Evolutionary conservation across 2,113 vertebrate genomes (phyloP), one percentile per base, ranked within the genome.

Genomic region (Haliaeetus leucogaster): DNA sequence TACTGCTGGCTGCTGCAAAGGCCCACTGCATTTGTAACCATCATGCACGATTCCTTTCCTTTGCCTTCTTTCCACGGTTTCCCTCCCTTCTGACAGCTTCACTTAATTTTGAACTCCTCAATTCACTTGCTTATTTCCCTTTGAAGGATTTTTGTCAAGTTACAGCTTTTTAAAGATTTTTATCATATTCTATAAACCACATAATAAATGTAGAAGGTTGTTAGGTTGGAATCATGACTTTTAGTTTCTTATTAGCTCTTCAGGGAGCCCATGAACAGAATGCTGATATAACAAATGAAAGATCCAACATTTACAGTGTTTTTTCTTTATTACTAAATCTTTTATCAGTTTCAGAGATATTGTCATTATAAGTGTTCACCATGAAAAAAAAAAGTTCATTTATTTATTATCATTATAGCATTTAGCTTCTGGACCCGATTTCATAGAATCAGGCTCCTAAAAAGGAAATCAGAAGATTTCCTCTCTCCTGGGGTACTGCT

Each of bases 1-100:
- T 50, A 22, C 19, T 66, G 47, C 16, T 7, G 16, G 34, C 23
- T 78, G 38, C 42, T 53, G 38, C 55, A 70, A 84, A 78, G 30
- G 36, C 9, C 7, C 13, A 9, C 14, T 50, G 26, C 12, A 32
- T 59, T 14, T 65, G 25, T 9, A 71, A 16, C 12, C 25, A 70
- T 48, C n/a, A n/a, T 0, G 1, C 3, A 53, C 0, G 0, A 10
- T 5, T 72, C 20, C 29, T 59, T 59, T 68, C 38, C 34, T 43
- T 6, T 18, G 17, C 32, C 11, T 23, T 48, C 40, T 48, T 73
- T 30, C 11, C 29, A 52, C 5, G 10, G 21, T 25, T 82, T 73
- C 7, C 14, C 16, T 66, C 19, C 6, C 43, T 55, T 58, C 32
- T 7, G 15, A 73, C 3, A 63, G 14, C 40, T 65, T 68, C 26